phyloP scores from a whole-genome alignment of 1,140 invertebrate species.

The Calephelis nemesis region DNA sequence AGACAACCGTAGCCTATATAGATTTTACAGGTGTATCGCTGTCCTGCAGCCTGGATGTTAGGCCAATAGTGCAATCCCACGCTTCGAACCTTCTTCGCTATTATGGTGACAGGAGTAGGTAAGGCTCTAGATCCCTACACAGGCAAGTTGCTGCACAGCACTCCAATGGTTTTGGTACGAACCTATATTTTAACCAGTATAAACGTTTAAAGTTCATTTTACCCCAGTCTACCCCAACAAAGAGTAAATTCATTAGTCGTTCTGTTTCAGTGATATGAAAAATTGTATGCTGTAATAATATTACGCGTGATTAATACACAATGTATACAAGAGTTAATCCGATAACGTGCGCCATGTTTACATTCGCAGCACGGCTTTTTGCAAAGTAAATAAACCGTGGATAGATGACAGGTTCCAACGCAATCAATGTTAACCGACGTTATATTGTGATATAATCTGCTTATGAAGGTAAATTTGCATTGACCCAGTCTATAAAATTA shows the following conservation, averaged over 20 bases:
- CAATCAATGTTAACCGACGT: conserved; percentile 11
- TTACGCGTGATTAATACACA: conserved; percentile 34
- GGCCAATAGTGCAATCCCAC: too few species aligned
- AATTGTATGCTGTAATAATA: conserved; percentile 14
- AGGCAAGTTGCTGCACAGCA: too few species aligned
- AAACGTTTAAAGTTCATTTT: too few species aligned
- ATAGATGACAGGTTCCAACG: conserved; percentile 25
- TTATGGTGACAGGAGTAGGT: too few species aligned
- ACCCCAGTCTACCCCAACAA: neutral
- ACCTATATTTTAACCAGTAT: too few species aligned
- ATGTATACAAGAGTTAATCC: conserved; percentile 36
- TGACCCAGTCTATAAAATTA: too few species aligned
- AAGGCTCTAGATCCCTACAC: too few species aligned
- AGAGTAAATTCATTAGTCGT: conserved; percentile 10
- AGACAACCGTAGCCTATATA: too few species aligned
- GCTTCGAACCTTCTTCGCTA: too few species aligned
- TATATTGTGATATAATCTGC: neutral
- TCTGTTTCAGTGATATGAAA: conserved; percentile 3
- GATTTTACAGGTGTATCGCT: too few species aligned
- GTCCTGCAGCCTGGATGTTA: too few species aligned
- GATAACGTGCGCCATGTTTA: conserved; percentile 44
- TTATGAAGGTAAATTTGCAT: neutral
- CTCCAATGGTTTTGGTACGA: too few species aligned
- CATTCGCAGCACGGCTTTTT: conserved; percentile 44
- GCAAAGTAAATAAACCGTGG: conserved; percentile 44